Evolutionary conservation across 2,888 invertebrate genomes (phyloP).

Genomic region (Drosophila acutilabella): DNA sequence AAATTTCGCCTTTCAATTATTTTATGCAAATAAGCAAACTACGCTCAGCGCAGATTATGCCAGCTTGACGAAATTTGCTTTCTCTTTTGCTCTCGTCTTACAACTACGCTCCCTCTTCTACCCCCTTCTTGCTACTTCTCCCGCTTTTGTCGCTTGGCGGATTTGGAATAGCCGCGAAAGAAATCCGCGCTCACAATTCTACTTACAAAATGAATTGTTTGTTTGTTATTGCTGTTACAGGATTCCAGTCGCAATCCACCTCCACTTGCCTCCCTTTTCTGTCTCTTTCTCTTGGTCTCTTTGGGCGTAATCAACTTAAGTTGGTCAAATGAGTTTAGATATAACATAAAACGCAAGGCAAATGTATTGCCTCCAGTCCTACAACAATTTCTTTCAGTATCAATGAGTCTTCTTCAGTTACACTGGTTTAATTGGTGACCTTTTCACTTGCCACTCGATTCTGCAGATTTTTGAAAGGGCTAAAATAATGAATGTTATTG

Average conservation of each 20-base stretch:
- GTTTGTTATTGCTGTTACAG: conserved; percentile 64
- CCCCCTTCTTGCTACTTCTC: conserved; percentile 15
- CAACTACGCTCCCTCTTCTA: conserved; percentile 1
- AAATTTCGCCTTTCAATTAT: conserved; percentile 80
- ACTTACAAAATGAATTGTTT: conserved; percentile 74
- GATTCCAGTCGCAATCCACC: conserved; percentile 23
- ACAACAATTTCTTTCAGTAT: conserved; percentile 19
- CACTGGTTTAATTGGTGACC: conserved; percentile 41
- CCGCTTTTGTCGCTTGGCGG: conserved; percentile 21
- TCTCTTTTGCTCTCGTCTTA: conserved; percentile 5
- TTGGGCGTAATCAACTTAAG: conserved; percentile 73
- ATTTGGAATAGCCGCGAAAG: conserved; percentile 47
- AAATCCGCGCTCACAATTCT: conserved; percentile 63
- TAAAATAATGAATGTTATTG: too few relatives aligned
- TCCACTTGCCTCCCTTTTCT: not conserved
- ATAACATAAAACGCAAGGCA: conserved; percentile 30
- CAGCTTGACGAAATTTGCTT: conserved; percentile 72
- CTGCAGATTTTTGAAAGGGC: too few relatives aligned
- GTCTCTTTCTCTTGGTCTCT: conserved; percentile 11
- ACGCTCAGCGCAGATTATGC: conserved; percentile 74
- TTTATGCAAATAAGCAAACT: conserved; percentile 79
- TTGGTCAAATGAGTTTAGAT: conserved; percentile 73
- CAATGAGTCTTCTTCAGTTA: conserved; percentile 6
- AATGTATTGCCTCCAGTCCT: conserved; percentile 35
- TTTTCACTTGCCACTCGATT: too few relatives aligned